phyloP scores from a whole-genome alignment of 2,113 vertebrate species.

The Limnothrissa miodon region DNA sequence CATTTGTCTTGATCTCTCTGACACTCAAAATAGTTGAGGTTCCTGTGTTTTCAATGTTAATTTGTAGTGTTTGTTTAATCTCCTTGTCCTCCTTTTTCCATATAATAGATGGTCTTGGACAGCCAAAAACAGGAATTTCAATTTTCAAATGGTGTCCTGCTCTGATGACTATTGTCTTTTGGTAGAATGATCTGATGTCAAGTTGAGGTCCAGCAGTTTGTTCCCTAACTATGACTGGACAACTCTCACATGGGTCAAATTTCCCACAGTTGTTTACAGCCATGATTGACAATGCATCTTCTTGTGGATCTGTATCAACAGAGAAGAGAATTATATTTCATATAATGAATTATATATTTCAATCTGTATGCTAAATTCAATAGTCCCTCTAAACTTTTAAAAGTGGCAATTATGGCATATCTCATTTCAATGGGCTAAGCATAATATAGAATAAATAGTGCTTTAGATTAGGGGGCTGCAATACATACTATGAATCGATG shows the following conservation, averaged over 20 bases:
- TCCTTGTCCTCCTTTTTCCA: conserved; percentile 88
- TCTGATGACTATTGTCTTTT: conserved; percentile 87
- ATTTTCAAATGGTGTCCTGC: conserved; percentile 95
- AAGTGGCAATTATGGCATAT: no score
- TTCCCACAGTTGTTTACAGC: conserved; percentile 93
- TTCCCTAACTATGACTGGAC: conserved; percentile 87
- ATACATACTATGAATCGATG: no score
- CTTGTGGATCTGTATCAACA: conserved; percentile 82
- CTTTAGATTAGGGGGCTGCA: no score
- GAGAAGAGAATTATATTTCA: conserved; percentile 48
- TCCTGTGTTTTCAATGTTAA: conserved; percentile 88
- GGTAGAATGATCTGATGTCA: conserved; percentile 89
- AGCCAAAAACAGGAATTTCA: conserved; percentile 92
- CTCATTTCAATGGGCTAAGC: no score
- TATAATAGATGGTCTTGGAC: conserved; percentile 87
- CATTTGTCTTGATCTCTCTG: conserved; percentile 82
- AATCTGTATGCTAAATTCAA: no score
- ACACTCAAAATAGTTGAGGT: conserved; percentile 93
- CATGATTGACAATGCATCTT: conserved; percentile 94
- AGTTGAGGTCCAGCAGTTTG: conserved; percentile 87
- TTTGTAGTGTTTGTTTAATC: conserved; percentile 91
- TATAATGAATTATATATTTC: no score
- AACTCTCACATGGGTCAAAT: conserved; percentile 93
- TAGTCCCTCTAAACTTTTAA: no score
- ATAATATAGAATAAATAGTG: no score